Conservation (phyloP, 2,888 invertebrate species). For the Gibbula magus region DNA sequence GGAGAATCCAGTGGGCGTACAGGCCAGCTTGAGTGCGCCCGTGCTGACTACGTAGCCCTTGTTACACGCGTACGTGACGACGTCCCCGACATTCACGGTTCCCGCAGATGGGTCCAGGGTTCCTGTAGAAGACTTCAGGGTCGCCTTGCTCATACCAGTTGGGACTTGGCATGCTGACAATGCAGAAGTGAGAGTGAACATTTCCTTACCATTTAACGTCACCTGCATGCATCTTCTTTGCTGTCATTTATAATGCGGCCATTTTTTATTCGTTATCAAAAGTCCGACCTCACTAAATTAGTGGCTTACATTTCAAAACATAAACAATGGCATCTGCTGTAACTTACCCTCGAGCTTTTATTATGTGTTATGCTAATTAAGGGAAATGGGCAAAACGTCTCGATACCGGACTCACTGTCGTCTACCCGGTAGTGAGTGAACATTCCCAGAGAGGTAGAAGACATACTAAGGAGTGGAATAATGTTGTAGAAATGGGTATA, state of each 20-base stretch:
- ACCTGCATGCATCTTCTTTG: background rate
- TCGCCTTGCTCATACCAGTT: background rate
- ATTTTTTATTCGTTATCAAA: too few species aligned
- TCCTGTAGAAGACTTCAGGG: background rate
- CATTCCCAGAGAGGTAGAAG: too few species aligned
- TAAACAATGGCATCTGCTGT: too few species aligned
- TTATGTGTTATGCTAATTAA: too few species aligned
- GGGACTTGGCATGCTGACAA: background rate
- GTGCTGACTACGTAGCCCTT: slow-evolving; percentile 28
- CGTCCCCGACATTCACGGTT: slow-evolving; percentile 32
- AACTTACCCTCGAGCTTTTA: too few species aligned
- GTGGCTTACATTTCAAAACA: too few species aligned
- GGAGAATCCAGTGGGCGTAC: slow-evolving; percentile 38
- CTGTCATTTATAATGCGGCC: background rate
- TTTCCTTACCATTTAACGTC: background rate
- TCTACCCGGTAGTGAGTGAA: too few species aligned
- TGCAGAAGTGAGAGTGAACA: background rate
- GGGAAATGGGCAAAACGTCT: too few species aligned
- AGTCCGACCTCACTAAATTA: too few species aligned
- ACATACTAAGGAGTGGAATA: too few species aligned
- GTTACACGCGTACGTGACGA: slow-evolving; percentile 38
- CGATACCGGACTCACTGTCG: too few species aligned
- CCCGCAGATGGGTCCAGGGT: background rate
- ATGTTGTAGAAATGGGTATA: too few species aligned
- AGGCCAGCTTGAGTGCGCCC: slow-evolving; percentile 41